Evolutionary conservation across 2,797 vertebrate genomes (phyloP).

Genomic region (Enoplosus armatus): DNA sequence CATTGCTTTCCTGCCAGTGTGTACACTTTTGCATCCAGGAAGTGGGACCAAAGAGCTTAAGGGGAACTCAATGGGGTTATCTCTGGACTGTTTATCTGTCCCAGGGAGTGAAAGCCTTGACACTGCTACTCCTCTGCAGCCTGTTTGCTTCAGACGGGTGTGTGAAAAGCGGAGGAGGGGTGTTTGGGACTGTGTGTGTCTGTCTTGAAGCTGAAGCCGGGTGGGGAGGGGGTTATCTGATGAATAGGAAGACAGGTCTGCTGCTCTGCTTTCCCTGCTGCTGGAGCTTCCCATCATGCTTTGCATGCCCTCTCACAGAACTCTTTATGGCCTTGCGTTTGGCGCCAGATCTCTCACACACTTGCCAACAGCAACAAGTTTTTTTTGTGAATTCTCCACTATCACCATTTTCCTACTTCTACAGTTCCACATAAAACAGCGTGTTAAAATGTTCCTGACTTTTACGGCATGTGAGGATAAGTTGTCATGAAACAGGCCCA

Average conservation of each 20-base stretch:
- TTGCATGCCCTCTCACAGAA: constrained; percentile 73
- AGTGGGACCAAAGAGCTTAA: constrained; percentile 41
- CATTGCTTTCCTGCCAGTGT: constrained; percentile 39
- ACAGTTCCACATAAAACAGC: constrained; percentile 46
- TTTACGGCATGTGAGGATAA: constrained; percentile 45
- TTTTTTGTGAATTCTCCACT: constrained; percentile 57
- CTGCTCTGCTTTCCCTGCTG: constrained; percentile 58
- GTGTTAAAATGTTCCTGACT: constrained; percentile 35
- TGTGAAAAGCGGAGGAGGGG: constrained; percentile 83
- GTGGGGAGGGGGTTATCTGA: constrained; percentile 48
- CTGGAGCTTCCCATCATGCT: constrained; percentile 79
- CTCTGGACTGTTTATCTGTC: constrained; percentile 71
- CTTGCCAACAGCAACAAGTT: constrained; percentile 78
- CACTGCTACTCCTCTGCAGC: constrained; percentile 60
- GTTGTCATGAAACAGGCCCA: constrained; percentile 20
- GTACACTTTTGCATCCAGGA: constrained; percentile 55
- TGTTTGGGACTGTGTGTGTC: constrained; percentile 64
- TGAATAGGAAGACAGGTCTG: constrained; percentile 71
- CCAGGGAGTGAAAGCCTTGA: constrained; percentile 50
- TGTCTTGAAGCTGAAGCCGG: constrained; percentile 49
- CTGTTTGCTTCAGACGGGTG: constrained; percentile 70
- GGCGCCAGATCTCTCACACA: constrained; percentile 69
- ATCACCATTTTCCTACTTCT: constrained; percentile 59
- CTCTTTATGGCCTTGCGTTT: constrained; percentile 76
- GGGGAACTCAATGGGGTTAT: constrained; percentile 64